These are phyloP conservation scores for Buathra laborator DNA, from an alignment of 2,888 invertebrate genomes.

Conservation along the genomic window DNA sequence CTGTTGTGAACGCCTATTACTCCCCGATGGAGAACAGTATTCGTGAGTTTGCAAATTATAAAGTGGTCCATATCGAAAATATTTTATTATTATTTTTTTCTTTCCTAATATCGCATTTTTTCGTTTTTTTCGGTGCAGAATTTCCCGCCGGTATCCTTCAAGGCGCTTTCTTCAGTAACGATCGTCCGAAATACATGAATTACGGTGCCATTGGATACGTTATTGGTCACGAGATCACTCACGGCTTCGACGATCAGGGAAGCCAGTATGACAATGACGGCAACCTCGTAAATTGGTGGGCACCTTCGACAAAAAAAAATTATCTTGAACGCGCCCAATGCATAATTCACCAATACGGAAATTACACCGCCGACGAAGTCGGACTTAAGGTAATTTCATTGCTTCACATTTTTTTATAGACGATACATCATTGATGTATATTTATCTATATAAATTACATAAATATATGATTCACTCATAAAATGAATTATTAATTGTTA, in stretches of 20 bases:
- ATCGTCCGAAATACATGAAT: conserved; percentile 96
- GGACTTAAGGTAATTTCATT: conserved; percentile 88
- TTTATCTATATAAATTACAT: too few relatives aligned
- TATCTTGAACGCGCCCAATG: conserved; percentile 95
- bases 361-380: conserved; percentile 93
- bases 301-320: conserved; percentile 91
- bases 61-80: background rate
- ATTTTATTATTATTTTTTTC: background rate
- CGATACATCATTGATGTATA: too few relatives aligned
- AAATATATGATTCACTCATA: too few relatives aligned
- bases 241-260: conserved; percentile 95
- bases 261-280: conserved; percentile 97
- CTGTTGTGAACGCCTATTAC: conserved; percentile 87
- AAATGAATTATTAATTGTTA: too few relatives aligned
- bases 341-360: conserved; percentile 97
- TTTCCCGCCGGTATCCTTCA: conserved; percentile 97
- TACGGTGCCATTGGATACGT: conserved; percentile 96
- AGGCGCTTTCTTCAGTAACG: conserved; percentile 95
- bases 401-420: too few relatives aligned
- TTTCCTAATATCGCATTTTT: background rate
- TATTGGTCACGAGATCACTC: conserved; percentile 97
- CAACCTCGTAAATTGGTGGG: conserved; percentile 98
- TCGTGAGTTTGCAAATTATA: conserved; percentile 83
- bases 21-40: conserved; percentile 87
- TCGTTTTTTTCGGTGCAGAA: conserved; percentile 87